A percentile compares a stretch with the other conserved stretches of the same genome.
Evolutionary conservation across 2,797 vertebrate genomes (phyloP).

Genomic region (Tolypeutes matacus): DNA sequence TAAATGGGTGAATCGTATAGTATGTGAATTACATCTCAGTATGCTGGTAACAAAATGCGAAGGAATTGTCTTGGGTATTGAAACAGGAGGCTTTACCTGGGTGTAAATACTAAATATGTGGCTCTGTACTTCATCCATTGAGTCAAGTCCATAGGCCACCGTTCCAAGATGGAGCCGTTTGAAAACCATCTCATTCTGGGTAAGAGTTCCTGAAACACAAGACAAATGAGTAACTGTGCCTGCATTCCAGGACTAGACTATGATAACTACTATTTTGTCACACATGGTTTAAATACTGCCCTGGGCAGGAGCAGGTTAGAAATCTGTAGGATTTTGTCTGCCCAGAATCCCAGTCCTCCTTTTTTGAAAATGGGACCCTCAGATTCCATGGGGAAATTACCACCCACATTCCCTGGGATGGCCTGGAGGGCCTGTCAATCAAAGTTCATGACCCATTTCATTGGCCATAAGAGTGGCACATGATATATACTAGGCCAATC

Average conservation of each 20-base stretch:
- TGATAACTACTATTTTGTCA: rapidly evolving
- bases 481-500: not conserved
- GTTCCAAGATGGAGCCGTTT: conserved; percentile 97
- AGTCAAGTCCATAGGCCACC: conserved; percentile 97
- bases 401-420: not conserved
- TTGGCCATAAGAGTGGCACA: not conserved
- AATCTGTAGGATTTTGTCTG: rapidly evolving
- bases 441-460: not conserved
- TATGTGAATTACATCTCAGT: rapidly evolving
- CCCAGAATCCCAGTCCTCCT: not conserved
- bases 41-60: rapidly evolving
- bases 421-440: not conserved
- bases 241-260: rapidly evolving
- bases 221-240: not conserved
- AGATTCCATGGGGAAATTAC: not conserved
- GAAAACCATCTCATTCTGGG: conserved; percentile 99
- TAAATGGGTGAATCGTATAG: rapidly evolving
- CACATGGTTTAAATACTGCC: not conserved
- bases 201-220: conserved; percentile 93
- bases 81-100: conserved; percentile 89
- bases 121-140: conserved; percentile 99
- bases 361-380: not conserved
- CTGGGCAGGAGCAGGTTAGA: rapidly evolving
- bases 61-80: rapidly evolving
- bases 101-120: conserved; percentile 99